A percentile compares a stretch with the other conserved stretches of the same genome.
Evolutionary conservation across 2,113 vertebrate species (phyloP).

Genomic region (Riparia riparia): DNA sequence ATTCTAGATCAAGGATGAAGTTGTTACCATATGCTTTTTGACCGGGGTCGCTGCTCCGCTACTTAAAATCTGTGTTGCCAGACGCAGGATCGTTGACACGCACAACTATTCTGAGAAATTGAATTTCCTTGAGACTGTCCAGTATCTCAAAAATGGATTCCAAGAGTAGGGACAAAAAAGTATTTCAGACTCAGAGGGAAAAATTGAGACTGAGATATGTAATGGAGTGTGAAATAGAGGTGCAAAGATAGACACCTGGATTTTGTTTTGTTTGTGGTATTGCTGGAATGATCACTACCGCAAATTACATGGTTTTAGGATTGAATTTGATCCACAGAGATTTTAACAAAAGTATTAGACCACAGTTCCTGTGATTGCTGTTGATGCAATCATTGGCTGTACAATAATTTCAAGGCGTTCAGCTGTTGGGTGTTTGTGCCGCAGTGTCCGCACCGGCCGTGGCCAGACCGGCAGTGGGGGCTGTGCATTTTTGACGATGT

Average conservation of each 20-base stretch:
- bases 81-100: neutral
- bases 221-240: neutral
- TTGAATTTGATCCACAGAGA: neutral
- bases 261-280: neutral
- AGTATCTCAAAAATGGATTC: neutral
- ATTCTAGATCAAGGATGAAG: neutral
- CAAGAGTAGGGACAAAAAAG: neutral
- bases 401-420: neutral
- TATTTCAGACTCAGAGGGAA: neutral
- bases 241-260: neutral
- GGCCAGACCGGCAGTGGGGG: conserved; percentile 98
- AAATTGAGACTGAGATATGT: neutral
- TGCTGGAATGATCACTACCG: neutral
- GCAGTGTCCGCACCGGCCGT: conserved; percentile 93
- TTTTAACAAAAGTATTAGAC: neutral
- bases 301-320: neutral
- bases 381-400: neutral
- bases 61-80: neutral
- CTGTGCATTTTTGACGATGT: conserved; percentile 97
- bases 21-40: neutral
- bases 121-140: neutral
- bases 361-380: neutral
- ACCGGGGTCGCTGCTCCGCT: neutral
- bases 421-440: neutral
- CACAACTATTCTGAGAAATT: neutral